These are phyloP conservation scores for Drosophila niveifrons DNA, from an alignment of 2,888 invertebrate genomes.

Conservation along the genomic window DNA sequence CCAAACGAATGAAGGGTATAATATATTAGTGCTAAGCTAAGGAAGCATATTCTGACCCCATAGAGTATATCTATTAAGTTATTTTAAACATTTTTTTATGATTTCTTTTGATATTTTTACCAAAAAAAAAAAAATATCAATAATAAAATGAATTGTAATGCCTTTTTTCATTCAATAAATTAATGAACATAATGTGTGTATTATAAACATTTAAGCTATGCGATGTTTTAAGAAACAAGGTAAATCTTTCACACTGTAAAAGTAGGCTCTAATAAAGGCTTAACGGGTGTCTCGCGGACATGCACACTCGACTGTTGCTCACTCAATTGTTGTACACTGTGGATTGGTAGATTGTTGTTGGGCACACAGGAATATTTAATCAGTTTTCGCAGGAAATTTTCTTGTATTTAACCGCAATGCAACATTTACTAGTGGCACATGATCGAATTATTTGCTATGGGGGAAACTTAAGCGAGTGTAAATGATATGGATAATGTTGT, in stretches of 20 bases:
- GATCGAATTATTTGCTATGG: slow-evolving; percentile 63
- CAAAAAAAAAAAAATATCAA: too few species aligned
- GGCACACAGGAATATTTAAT: slow-evolving; percentile 5
- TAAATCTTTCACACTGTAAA: background rate
- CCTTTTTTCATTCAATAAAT: too few species aligned
- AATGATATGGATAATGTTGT: slow-evolving; percentile 73
- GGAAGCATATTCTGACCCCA: background rate
- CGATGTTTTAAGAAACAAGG: background rate
- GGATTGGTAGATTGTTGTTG: slow-evolving; percentile 3
- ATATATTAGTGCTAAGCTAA: background rate
- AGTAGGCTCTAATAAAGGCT: background rate
- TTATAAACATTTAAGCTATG: background rate
- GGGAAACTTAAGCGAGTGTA: slow-evolving; percentile 60
- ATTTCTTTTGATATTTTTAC: too few species aligned
- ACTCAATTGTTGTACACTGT: background rate
- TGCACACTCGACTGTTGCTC: background rate
- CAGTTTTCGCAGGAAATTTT: slow-evolving; percentile 17
- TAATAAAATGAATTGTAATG: too few species aligned
- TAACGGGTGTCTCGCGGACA: background rate
- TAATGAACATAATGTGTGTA: background rate
- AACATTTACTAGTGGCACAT: slow-evolving; percentile 57
- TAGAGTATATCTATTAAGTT: background rate
- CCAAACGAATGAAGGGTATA: background rate
- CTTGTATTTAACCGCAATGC: slow-evolving; percentile 21
- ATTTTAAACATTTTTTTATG: too few species aligned